Conservation (phyloP, 1,140 invertebrate species). For the Drosophila asahinai region DNA sequence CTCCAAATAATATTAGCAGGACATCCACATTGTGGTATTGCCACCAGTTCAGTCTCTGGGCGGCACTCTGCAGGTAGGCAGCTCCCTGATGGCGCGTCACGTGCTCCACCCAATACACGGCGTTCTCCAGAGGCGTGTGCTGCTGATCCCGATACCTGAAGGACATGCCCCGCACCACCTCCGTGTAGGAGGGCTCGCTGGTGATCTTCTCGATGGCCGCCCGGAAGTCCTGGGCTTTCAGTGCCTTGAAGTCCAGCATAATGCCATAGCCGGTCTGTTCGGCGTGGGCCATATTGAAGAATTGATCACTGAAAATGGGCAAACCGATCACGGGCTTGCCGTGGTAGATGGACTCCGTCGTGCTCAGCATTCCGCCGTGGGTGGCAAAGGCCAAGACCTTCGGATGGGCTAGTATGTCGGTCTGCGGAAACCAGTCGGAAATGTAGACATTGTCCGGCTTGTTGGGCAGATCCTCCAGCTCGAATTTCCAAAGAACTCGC, state of each 20-base stretch:
- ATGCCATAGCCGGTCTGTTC: conserved; percentile 60
- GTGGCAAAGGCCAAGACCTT: conserved; percentile 87
- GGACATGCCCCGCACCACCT: conserved; percentile 85
- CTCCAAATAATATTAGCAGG: conserved; percentile 28
- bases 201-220: conserved; percentile 59
- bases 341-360: conserved; percentile 87
- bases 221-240: conserved; percentile 33
- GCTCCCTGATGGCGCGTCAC: conserved; percentile 87
- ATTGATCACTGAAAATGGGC: conserved; percentile 87
- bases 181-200: conserved; percentile 47
- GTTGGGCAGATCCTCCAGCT: conserved; percentile 85
- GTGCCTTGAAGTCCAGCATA: conserved; percentile 35
- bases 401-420: conserved; percentile 87
- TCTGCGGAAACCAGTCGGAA: conserved; percentile 88
- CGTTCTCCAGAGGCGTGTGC: conserved; percentile 87
- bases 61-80: conserved; percentile 59
- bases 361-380: conserved; percentile 87
- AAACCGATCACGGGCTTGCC: conserved; percentile 88
- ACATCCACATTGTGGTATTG: conserved; percentile 65
- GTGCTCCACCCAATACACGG: conserved; percentile 90
- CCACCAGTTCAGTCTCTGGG: conserved; percentile 58
- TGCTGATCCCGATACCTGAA: conserved; percentile 88
- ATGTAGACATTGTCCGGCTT: conserved; percentile 87
- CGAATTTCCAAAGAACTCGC: conserved; percentile 88
- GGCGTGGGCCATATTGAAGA: conserved; percentile 66